Base-by-base conservation (phyloP, 1,140 invertebrate species). In the Macrosteles quadrilineatus region DNA sequence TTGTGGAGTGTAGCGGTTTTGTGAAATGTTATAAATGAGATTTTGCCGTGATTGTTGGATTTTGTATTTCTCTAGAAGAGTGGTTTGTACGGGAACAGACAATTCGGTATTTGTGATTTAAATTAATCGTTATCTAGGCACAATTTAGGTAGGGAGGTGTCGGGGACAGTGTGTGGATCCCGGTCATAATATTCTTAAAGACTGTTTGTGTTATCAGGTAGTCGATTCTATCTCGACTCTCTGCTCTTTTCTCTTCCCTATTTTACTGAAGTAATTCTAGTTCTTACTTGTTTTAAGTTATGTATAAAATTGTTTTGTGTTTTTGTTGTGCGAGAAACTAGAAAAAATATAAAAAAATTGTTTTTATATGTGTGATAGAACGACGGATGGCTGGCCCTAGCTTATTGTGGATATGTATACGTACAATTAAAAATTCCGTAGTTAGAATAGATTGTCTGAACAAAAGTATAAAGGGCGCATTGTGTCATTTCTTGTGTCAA, bases 381-480 rank as follows among this genome's bases (percentile, higher is more conserved):
- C 4, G 30, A 57, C 21, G 45, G 30, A 57, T 66, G 63, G 19
- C 66, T 64, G 53, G 40, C 64, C 50, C 65, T 43, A 67, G 55
- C 71, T 69, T 69, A 55, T 36, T 68, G 68, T 67, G 71, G 50
- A 69, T 72, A 70, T 70, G 68, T 70, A 70, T 70, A 70, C 68
- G 68, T 70, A 70, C 59, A 67, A 69, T 72, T 67, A 40, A 40
- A 71, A 71, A 72, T 69, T 72, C 68, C 27, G 71, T 72, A 72
- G 68, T 64, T 70, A 72, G 53, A 63, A 50, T 69, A 72, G 67
- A 25, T 40, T 32, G 32, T 69, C 57, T 72, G 57, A 66, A 70
- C 68, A 66, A 70, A 72, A 59, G 69, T 43, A 36, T 43, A 36
- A 31, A 66, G 50, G 64, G 50, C 45, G 45, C 62, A 47, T 27